Evolutionary conservation across 1,140 invertebrate species (phyloP).

Genomic region (Piezodorus guildinii): DNA sequence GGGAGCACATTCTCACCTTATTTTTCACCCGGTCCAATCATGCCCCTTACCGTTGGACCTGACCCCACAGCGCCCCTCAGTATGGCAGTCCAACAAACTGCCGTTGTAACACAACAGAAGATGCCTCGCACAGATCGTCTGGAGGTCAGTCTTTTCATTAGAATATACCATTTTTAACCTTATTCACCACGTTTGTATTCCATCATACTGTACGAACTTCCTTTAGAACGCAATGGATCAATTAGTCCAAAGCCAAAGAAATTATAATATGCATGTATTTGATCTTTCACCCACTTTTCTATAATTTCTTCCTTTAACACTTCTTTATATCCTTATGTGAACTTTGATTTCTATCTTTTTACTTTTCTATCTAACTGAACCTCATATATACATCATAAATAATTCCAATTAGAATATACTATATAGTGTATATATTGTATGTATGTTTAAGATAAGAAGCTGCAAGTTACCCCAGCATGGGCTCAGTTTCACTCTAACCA

Average conservation of each 20-base stretch:
- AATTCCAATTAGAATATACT: conserved; percentile 11
- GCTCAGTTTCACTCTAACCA: conserved; percentile 18
- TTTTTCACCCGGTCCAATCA: conserved; percentile 72
- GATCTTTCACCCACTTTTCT: neutral
- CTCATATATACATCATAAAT: conserved; percentile 4
- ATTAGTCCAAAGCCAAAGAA: conserved; percentile 3
- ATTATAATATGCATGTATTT: neutral
- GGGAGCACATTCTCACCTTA: conserved; percentile 78
- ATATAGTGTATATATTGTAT: conserved; percentile 9
- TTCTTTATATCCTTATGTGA: neutral
- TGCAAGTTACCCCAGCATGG: conserved; percentile 19
- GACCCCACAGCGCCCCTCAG: conserved; percentile 63
- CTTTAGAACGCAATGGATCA: neutral
- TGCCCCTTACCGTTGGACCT: conserved; percentile 64
- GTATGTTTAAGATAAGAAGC: conserved; percentile 7
- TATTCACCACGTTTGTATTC: too few species aligned
- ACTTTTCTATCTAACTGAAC: neutral
- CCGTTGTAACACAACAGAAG: conserved; percentile 75
- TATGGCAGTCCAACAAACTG: conserved; percentile 64
- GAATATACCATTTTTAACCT: too few species aligned
- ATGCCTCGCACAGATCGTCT: conserved; percentile 86
- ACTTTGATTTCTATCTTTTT: neutral
- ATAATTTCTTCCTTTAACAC: neutral
- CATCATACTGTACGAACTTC: neutral
- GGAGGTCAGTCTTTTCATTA: conserved; percentile 54